Percentiles rank a stretch among this genome's conserved stretches.
phyloP scores from a whole-genome alignment of 2,888 invertebrate genomes.

The Drosophila mimetica region DNA sequence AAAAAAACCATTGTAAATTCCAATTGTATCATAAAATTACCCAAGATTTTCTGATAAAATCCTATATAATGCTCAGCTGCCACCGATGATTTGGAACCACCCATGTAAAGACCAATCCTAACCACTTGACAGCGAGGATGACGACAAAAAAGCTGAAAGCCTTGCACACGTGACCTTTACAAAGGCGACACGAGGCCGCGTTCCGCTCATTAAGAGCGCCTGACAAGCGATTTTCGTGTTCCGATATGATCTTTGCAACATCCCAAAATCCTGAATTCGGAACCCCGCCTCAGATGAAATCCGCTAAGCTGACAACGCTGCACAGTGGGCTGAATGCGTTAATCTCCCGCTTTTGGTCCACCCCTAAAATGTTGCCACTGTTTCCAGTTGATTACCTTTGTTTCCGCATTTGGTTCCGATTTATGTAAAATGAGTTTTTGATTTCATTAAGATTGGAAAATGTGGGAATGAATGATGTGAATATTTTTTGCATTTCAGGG shows the following conservation, averaged over 20 bases:
- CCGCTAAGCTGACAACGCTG: conserved; percentile 37
- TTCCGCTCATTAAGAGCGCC: conserved; percentile 73
- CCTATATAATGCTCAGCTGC: background rate
- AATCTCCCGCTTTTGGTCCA: conserved; percentile 20
- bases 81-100: conserved; percentile 1
- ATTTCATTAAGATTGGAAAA: conserved; percentile 34
- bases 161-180: conserved; percentile 62
- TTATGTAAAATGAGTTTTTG: conserved; percentile 15
- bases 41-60: background rate
- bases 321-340: conserved; percentile 61
- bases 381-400: conserved; percentile 60
- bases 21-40: too few relatives aligned
- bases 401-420: conserved; percentile 14
- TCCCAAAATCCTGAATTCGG: conserved; percentile 35
- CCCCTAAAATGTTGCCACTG: conserved; percentile 32
- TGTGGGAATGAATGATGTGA: conserved; percentile 14
- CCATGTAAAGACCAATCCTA: conserved; percentile 18
- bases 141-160: background rate
- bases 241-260: conserved; percentile 73
- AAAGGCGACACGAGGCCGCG: conserved; percentile 65
- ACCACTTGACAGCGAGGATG: conserved; percentile 67
- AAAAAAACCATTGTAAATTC: too few relatives aligned
- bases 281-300: conserved; percentile 21
- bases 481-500: too few relatives aligned
- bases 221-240: conserved; percentile 68